Conservation (phyloP, 2,113 vertebrate species). For the Amphiprion ocellaris region DNA sequence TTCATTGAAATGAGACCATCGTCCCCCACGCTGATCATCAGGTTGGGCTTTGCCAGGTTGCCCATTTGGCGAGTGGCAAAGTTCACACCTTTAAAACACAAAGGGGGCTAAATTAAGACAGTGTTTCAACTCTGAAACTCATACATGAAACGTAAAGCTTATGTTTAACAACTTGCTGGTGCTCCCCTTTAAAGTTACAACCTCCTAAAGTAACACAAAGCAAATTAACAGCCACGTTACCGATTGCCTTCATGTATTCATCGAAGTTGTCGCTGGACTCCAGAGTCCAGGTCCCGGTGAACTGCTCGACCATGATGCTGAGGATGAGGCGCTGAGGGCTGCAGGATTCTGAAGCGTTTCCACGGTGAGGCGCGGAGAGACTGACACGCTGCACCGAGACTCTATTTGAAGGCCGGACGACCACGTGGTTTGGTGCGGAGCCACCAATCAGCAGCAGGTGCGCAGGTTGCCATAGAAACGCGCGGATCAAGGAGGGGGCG, state of each 20-base stretch:
- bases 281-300: conserved; percentile 90
- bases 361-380: background rate
- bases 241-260: conserved; percentile 92
- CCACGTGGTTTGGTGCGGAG: conserved; percentile 11
- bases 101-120: background rate
- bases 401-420: conserved; percentile 53
- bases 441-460: conserved; percentile 61
- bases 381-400: accelerated
- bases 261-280: conserved; percentile 88
- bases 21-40: conserved; percentile 87
- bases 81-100: conserved; percentile 84
- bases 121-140: too few relatives aligned
- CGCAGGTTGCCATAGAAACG: conserved; percentile 45
- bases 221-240: conserved; percentile 69
- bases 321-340: background rate
- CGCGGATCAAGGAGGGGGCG: conserved; percentile 58
- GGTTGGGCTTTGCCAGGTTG: conserved; percentile 86
- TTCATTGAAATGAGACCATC: conserved; percentile 85
- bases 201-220: too few relatives aligned
- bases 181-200: too few relatives aligned
- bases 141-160: too few relatives aligned
- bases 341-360: too few relatives aligned
- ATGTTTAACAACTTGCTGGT: too few relatives aligned
- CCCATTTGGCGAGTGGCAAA: conserved; percentile 89
- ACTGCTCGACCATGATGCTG: conserved; percentile 86